Base-by-base conservation (phyloP, 1,140 invertebrate species). In the Pseudomyrmex concolor region DNA sequence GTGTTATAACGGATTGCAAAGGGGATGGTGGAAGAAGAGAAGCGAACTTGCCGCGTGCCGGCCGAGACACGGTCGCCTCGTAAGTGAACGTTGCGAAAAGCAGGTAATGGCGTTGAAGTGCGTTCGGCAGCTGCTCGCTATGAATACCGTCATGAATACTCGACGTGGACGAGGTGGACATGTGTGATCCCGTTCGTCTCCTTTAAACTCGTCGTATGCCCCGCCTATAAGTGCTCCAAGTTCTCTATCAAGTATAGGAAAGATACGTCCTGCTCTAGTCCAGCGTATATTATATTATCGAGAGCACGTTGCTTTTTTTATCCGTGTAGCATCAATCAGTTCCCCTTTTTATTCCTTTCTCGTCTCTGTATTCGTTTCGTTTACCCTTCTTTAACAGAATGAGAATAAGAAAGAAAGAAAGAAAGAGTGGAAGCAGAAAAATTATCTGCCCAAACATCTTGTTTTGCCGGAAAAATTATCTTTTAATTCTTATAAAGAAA, bases 81-180 rank as follows among this genome's bases (percentile, higher is more conserved):
- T 43, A 66, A 70, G 82, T 81, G 74, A 86, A 74, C 87, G 81
- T 89, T 89, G 90, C 90, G 90, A 86, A 90, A 89, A 91, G 88
- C 90, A 91, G 89, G 90, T 91, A 89, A 90, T 89, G 86, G 84
- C 83, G 85, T 89, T 90, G 84, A 90, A 89, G 89, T 90, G 87
- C 87, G 91, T 91, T 92, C 86, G 91, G 91, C 92, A 93, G 92
- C 92, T 93, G 92, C 91, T 85, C 84, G 85, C 89, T 66, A 91
- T 92, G 91, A 90, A 92, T 92, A 85, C 86, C 87, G 76, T 74
- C 80, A 86, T 86, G 86, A 87, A 87, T 87, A 86, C 85, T 84
- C 84, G 76, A 57, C 43, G 76, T 88, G 83, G 86, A 84, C 90
- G 91, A 84, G 87, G 76, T 84, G 88, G 87, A 89, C 91, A 93